Percentiles rank a stretch among this genome's conserved stretches.
These are phyloP conservation scores for Ctenopoma multispine DNA, from an alignment of 2,797 vertebrate species.

Conservation along the genomic window DNA sequence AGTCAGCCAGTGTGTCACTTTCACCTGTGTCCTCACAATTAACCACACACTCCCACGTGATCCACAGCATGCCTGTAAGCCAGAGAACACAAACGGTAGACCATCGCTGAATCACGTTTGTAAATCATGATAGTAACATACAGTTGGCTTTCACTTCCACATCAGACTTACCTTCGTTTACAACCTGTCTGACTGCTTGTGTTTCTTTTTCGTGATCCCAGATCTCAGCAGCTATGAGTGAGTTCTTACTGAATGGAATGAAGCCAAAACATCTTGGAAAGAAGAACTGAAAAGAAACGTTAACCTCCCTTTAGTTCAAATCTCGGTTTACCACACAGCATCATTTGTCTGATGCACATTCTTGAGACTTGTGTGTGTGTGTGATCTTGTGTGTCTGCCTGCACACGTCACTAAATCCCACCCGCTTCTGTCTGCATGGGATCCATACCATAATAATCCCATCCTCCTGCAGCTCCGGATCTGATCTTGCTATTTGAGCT, in stretches of 20 bases:
- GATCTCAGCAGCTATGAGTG: not conserved
- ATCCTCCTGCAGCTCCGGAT: conserved; percentile 45
- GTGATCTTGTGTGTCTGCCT: conserved; percentile 13
- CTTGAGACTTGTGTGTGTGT: conserved; percentile 5
- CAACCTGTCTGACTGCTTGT: not conserved
- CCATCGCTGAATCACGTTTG: too few species aligned
- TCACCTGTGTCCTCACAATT: too few species aligned
- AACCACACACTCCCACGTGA: too few species aligned
- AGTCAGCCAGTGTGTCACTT: too few species aligned
- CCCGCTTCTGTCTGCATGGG: conserved; percentile 16
- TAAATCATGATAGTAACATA: too few species aligned
- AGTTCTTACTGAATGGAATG: not conserved
- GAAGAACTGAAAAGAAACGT: too few species aligned
- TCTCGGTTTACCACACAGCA: not conserved
- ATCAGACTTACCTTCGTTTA: not conserved
- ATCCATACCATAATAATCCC: conserved; percentile 50
- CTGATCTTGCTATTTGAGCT: conserved; percentile 35
- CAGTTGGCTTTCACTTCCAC: too few species aligned
- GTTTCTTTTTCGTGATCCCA: not conserved
- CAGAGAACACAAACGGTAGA: too few species aligned
- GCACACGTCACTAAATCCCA: conserved; percentile 12
- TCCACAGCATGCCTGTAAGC: too few species aligned
- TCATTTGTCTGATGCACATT: not conserved
- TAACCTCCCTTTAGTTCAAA: not conserved
- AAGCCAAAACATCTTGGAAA: not conserved